Base-by-base conservation (phyloP, 64 coral and sea anemone species). In the Stichodactyla mertensii region DNA sequence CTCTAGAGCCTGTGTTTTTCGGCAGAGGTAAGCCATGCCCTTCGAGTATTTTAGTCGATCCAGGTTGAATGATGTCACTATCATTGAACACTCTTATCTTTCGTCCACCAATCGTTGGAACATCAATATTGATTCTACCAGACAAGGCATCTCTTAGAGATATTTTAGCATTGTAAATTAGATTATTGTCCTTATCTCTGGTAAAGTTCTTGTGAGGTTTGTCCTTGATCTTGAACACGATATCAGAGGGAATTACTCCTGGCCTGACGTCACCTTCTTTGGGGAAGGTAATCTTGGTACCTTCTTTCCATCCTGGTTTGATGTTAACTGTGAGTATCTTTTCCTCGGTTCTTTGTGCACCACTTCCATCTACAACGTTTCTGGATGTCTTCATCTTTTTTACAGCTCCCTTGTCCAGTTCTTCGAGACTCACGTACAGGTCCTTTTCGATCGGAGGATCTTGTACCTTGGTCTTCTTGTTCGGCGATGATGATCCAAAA, bases 21-120 rank as follows among this genome's bases (percentile, higher is more conserved):
- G 97, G 97, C 66, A 93, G 57, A 54, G 94, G 94, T 51, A 97
- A 82, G 6, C 97, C 97, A n/a, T 95, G 90, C 27, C 93, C 90
- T 6, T 83, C 71, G 10, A 99, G 90, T 45, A 61, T 61, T 56
- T 89, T 87, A 4, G 87, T 86, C 0, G 88, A 92, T 10, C 91
- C 93, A 6, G 88, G 97, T 54, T 89, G 90, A 19, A 84, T 84
- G 7, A 92, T 88, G 57, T 94, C 85, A 16, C 87, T 66, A 45
- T 58, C 82, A 18, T 92, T 84, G 16, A 83, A 80, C 60, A 98
- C 55, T 19, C 58, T 87, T 57, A 98, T 77, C 28, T 91, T 90
- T 45, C 86, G 85, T 45, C 89, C 84, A 83, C 78, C 77, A 10
- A 98, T 57, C 4, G 90, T 90, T 0, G 96, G 96, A 31, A 98